Evolutionary conservation across 2,797 vertebrate genomes (phyloP), one percentile per base, ranked within the genome.

Genomic region (Mus minutoides): DNA sequence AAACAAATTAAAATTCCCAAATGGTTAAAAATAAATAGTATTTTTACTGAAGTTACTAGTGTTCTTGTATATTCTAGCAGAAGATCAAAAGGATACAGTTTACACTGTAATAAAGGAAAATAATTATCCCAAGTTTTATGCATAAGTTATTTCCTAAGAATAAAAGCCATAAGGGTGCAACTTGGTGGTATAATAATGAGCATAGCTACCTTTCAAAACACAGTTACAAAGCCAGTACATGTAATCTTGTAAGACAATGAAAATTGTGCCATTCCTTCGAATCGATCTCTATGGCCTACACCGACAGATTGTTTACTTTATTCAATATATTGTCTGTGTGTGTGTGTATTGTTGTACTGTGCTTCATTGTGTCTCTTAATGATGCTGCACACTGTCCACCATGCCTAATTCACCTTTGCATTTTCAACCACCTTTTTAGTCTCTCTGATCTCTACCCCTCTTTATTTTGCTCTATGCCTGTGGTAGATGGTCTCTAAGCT

Each of bases 401-500:
- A 60, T 58, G 40, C n/a, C 49, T 37, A 0, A 64, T 83, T 94
- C 58, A 85, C 40, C 29, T 85, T 94, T 58, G 19, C 92, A 19
- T 22, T 76, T 79, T 93, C 40, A 7, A 22, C n/a, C 29, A 88
- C 56, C 14, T 91, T 49, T 52, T 43, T 37, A 69, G 40, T 91
- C 64, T 31, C 37, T 56, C 56, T 52, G 78, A 13, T 93, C 8
- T 91, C 60, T 21, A 69, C 10, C 22, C 64, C 34, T 94, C 34
- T 94, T 91, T 79, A 49, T 40, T 91, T 92, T 94, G 62, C 49
- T 92, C 37, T 84, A 19, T 89, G 40, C 26, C 40, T 29, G 14
- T 93, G 56, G 52, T 84, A 93, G 24, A 43, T 54, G 90, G 49
- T 96, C 24, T 91, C 69, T 24, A 75, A 85, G 21, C 67, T 67